A percentile compares a stretch with the other conserved stretches of the same genome.
Evolutionary conservation across 1,140 invertebrate species (phyloP).

Genomic region (Teleogryllus occipitalis): DNA sequence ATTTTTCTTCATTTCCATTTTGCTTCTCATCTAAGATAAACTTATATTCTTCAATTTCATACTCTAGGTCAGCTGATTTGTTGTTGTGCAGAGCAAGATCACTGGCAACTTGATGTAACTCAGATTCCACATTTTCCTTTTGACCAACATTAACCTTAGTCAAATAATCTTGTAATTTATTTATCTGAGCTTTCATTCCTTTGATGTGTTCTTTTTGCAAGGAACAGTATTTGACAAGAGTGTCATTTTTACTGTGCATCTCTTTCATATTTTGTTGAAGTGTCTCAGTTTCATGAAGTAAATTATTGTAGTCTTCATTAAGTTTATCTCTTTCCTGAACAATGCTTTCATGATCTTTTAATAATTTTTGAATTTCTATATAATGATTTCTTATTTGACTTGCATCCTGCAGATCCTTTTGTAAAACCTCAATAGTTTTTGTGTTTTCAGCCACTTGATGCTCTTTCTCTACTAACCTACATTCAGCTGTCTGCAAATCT

Average conservation of each 20-base stretch:
- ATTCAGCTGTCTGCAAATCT: not conserved
- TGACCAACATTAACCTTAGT: not conserved
- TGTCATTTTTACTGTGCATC: not conserved
- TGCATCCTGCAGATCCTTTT: not conserved
- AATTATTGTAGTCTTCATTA: not conserved
- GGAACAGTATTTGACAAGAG: not conserved
- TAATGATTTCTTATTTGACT: not conserved
- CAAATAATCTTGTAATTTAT: not conserved
- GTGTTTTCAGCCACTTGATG: not conserved
- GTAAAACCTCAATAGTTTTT: not conserved
- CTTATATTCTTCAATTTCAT: not conserved
- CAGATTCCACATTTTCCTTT: not conserved
- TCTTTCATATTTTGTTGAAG: not conserved
- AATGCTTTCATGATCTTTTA: not conserved
- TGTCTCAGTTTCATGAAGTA: not conserved
- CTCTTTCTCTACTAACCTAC: not conserved
- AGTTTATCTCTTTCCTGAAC: not conserved
- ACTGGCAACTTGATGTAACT: not conserved
- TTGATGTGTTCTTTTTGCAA: not conserved
- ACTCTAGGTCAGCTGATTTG: not conserved
- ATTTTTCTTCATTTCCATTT: not conserved
- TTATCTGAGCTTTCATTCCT: not conserved
- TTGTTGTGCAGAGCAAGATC: not conserved
- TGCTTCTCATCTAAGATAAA: not conserved
- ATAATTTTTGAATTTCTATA: not conserved